Base-by-base conservation (phyloP, 2,888 invertebrate genomes). In the Dryobotodes eremita region DNA sequence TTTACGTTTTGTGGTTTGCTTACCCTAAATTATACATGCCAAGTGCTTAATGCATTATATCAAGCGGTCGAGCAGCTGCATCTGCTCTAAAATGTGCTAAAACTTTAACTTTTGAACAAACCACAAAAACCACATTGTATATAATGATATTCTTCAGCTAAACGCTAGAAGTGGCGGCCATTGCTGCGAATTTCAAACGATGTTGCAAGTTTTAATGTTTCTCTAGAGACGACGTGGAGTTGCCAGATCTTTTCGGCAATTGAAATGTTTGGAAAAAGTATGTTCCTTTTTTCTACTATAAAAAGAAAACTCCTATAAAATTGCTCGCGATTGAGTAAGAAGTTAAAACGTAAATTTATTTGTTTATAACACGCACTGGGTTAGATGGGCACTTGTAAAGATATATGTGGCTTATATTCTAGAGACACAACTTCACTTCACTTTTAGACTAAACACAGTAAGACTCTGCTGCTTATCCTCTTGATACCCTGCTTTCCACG, bases 81-180 rank as follows among this genome's bases (percentile, higher is more conserved):
- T 73, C 57, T 48, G 23, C 71, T 55, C 68, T 61, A 71, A 55
- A 70, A 72, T 70, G 50, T 59, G 59, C 36, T 53, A 23, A 82
- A 83, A 80, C n/a, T 68, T 64, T 74, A 82, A 75, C 50, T 74
- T 75, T 65, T 42, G 59, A 57, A 74, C 62, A 65, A 62, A 76
- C 75, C 71, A 74, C 83, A 71, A 86, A 85, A 85, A 76, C 80
- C 80, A 85, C 84, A 85, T 65, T 86, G 84, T 85, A 65, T 57
- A 79, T 71, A 79, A 85, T 83, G 62, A 84, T 83, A 86, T 80
- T 80, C 53, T 55, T 71, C 74, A 76, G 46, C 64, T 70, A 80
- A 85, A 72, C 46, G 72, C 59, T 26, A 79, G 61, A 1, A 55
- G 74, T 72, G 65, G 55, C 64, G 42, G 77, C 59, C 57, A 83